Conservation (phyloP, 2,888 invertebrate genomes). For the Sinopyrophorus schimmeli region DNA sequence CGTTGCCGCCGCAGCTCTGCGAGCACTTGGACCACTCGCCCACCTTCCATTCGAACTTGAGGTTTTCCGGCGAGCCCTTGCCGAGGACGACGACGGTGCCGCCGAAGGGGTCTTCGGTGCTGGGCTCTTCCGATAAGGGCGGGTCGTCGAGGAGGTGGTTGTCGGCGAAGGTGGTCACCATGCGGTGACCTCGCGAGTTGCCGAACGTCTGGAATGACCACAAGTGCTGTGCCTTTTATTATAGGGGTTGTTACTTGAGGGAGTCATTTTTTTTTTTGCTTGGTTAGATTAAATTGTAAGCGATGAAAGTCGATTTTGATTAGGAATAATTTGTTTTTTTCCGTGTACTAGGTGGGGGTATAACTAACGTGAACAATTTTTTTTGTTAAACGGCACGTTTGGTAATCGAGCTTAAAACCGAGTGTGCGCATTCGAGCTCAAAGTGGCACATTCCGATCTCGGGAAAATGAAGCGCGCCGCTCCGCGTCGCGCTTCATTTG, state of each 20-base stretch:
- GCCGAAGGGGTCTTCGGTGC: constrained; percentile 38
- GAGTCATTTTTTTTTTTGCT: constrained; percentile 1
- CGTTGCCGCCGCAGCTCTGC: constrained; percentile 78
- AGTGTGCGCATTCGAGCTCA: too few species aligned
- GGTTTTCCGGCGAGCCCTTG: constrained; percentile 50
- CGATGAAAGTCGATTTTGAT: too few species aligned
- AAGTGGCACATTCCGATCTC: too few species aligned
- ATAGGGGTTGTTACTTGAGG: constrained; percentile 35
- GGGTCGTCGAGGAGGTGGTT: constrained; percentile 55
- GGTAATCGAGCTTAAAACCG: too few species aligned
- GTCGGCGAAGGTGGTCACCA: constrained; percentile 58
- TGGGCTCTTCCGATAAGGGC: constrained; percentile 33
- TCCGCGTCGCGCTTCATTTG: too few species aligned
- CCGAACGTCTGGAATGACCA: constrained; percentile 80
- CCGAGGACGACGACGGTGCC: constrained; percentile 38
- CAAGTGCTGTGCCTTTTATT: constrained; percentile 69
- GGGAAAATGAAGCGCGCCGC: too few species aligned
- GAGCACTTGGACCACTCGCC: constrained; percentile 88
- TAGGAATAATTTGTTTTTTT: too few species aligned
- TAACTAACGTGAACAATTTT: too few species aligned
- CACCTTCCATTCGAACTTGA: constrained; percentile 77
- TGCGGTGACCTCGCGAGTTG: constrained; percentile 72
- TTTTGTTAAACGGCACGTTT: too few species aligned
- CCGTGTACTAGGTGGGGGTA: too few species aligned
- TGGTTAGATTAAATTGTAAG: too few species aligned